Conservation (phyloP, 2,888 invertebrate genomes). For the Gortyna flavago region DNA sequence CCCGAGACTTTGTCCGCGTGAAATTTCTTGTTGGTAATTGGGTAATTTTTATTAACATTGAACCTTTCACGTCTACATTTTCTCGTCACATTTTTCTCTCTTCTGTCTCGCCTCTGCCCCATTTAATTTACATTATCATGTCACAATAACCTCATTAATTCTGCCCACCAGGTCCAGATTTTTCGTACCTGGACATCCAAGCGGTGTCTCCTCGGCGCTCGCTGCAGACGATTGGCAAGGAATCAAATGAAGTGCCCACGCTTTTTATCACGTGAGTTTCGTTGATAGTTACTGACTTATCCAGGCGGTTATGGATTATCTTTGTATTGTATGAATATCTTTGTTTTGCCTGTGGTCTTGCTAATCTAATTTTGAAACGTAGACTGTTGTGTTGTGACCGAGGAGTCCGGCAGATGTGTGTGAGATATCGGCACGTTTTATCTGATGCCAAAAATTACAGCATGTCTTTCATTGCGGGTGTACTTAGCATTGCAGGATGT, state of each 20-base stretch:
- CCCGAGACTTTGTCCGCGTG: no score
- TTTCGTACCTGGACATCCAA: constrained; percentile 78
- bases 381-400: constrained; percentile 1
- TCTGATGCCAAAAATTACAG: constrained; percentile 18
- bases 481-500: background rate
- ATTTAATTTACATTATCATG: constrained; percentile 21
- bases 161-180: constrained; percentile 70
- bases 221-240: constrained; percentile 74
- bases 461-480: background rate
- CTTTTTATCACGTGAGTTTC: constrained; percentile 79
- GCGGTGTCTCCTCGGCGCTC: constrained; percentile 73
- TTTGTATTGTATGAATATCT: constrained; percentile 15
- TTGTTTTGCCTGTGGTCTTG: constrained; percentile 10
- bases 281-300: background rate
- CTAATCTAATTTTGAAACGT: constrained; percentile 2
- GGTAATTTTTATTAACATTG: no score
- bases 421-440: background rate
- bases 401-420: background rate
- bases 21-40: no score
- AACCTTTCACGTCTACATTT: background rate
- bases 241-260: constrained; percentile 68
- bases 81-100: background rate
- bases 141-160: constrained; percentile 3
- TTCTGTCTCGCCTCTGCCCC: background rate
- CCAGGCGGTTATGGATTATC: background rate